Conservation (phyloP, 2,797 vertebrate genomes). For the Pantherophis alleghaniensis region DNA sequence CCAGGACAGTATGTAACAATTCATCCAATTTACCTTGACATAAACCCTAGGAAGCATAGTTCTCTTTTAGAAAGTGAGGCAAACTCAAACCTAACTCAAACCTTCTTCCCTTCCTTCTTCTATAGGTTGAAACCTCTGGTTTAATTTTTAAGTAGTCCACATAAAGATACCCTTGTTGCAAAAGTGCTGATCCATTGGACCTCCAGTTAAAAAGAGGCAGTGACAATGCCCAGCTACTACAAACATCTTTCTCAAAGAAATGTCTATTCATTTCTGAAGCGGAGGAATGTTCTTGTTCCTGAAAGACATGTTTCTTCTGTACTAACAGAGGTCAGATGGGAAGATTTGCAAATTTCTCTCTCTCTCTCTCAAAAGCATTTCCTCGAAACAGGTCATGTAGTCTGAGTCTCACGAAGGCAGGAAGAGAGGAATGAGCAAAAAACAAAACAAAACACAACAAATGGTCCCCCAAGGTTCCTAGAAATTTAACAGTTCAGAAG, state of each 20-base stretch:
- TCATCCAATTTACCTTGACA: conserved; percentile 71
- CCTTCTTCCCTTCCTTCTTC: conserved; percentile 52
- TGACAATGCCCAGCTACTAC: conserved; percentile 59
- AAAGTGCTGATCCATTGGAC: conserved; percentile 75
- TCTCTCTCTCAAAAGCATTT: conserved; percentile 75
- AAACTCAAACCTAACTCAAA: conserved; percentile 36
- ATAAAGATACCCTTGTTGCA: conserved; percentile 71
- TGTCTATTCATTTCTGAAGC: conserved; percentile 61
- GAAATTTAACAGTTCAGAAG: conserved; percentile 78
- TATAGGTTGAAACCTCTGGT: conserved; percentile 69
- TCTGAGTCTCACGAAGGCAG: conserved; percentile 77
- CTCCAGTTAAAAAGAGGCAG: conserved; percentile 65
- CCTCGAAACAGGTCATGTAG: conserved; percentile 76
- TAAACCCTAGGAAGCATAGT: conserved; percentile 47
- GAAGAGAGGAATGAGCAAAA: conserved; percentile 76
- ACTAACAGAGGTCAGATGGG: conserved; percentile 75
- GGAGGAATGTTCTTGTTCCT: conserved; percentile 68
- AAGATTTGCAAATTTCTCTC: conserved; percentile 64
- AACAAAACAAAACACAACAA: conserved; percentile 40
- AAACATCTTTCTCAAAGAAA: conserved; percentile 62
- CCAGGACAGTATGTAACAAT: conserved; percentile 64
- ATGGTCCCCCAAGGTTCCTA: conserved; percentile 71
- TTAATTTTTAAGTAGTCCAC: conserved; percentile 77
- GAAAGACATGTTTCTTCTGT: conserved; percentile 74
- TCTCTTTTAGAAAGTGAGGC: conserved; percentile 30